A percentile compares a stretch with the other conserved stretches of the same genome.
These are phyloP conservation scores for Lithophane ornitopus DNA, from an alignment of 2,888 invertebrate species.

Conservation along the genomic window DNA sequence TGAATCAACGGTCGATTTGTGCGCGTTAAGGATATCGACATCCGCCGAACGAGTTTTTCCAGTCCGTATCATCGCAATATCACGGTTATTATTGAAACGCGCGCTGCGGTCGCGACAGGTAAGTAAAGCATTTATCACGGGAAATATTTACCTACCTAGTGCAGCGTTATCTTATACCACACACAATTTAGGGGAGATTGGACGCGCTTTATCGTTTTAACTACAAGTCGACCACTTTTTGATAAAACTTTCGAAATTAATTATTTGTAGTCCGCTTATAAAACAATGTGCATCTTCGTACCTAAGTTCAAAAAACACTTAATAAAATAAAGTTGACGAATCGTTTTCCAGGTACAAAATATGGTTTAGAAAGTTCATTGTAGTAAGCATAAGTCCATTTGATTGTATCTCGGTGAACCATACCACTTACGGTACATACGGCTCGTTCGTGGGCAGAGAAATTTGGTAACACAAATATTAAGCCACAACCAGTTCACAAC, in stretches of 20 bases:
- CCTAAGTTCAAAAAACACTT: slow-evolving; percentile 6
- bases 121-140: slow-evolving; percentile 88
- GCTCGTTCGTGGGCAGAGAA: slow-evolving; percentile 83
- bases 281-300: background rate
- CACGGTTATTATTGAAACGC: slow-evolving; percentile 90
- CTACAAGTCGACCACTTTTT: slow-evolving; percentile 58
- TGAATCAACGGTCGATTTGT: slow-evolving; percentile 72
- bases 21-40: slow-evolving; percentile 90
- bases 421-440: slow-evolving; percentile 82
- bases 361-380: slow-evolving; percentile 85
- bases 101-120: slow-evolving; percentile 89
- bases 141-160: slow-evolving; percentile 85
- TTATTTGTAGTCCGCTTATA: slow-evolving; percentile 5
- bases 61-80: slow-evolving; percentile 91
- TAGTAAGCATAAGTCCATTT: slow-evolving; percentile 79
- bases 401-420: slow-evolving; percentile 83
- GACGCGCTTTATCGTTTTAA: slow-evolving; percentile 69
- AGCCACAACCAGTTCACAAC: slow-evolving; percentile 81
- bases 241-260: slow-evolving; percentile 50
- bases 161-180: slow-evolving; percentile 76
- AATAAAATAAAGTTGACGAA: slow-evolving; percentile 21
- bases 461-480: slow-evolving; percentile 85
- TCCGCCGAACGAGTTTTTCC: slow-evolving; percentile 90
- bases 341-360: slow-evolving; percentile 68
- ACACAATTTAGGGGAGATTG: slow-evolving; percentile 80